Conservation (phyloP, 1,140 invertebrate species). For the Geopemphigus sp. region DNA sequence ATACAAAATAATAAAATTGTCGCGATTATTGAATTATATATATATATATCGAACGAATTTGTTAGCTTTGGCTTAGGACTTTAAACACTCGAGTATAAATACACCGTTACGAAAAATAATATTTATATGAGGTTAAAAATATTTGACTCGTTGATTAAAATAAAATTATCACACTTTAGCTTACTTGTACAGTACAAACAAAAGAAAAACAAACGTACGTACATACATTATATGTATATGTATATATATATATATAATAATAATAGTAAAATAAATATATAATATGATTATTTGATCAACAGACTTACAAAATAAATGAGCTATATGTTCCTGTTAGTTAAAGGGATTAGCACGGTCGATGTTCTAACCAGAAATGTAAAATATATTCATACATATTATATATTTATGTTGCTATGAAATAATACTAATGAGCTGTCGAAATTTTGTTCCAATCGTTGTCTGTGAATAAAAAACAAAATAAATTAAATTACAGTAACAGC, state of each 20-base stretch:
- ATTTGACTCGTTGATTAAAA: constrained; percentile 27
- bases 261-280: not conserved
- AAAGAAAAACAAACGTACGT: constrained; percentile 35
- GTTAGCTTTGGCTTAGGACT: constrained; percentile 45
- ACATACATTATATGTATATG: not conserved
- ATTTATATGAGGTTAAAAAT: not conserved
- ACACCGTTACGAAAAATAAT: not conserved
- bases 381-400: not conserved
- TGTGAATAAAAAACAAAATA: not conserved
- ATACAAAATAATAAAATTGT: constrained; percentile 41
- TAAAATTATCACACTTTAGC: constrained; percentile 48
- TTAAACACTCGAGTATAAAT: constrained; percentile 12
- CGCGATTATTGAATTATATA: not conserved
- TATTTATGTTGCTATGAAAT: not conserved
- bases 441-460: constrained; percentile 35
- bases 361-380: constrained; percentile 18
- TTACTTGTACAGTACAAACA: constrained; percentile 26
- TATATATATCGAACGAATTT: constrained; percentile 22
- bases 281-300: constrained; percentile 39
- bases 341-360: not conserved
- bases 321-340: constrained; percentile 46
- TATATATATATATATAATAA: no score
- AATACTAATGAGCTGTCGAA: constrained; percentile 17
- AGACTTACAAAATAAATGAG: constrained; percentile 46
- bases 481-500: not conserved